Evolutionary conservation across 2,888 invertebrate species (phyloP), one percentile per base, ranked within the genome.

Genomic region (Mythimna pallens): DNA sequence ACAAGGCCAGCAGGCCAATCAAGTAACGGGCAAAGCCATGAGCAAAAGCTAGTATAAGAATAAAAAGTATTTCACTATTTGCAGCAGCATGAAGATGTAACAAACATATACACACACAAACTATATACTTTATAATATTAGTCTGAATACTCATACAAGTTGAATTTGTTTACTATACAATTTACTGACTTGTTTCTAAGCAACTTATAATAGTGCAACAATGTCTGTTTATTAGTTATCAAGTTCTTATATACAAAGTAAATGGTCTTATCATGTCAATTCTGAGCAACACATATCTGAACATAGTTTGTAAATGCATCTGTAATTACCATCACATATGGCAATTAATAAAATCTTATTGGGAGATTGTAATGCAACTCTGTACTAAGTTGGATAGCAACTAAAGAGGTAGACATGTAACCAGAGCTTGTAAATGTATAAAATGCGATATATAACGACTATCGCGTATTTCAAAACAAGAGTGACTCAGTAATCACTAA

Each of bases 401-500:
- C 55, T 76, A 20, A 17, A 25, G 52, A 62, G 20, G 20, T 34
- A 34, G 6, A 64, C 61, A 68, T 20, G 34, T 50, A 47, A 59
- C n/a, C 36, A 25, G 65, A 63, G 22, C 34, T 64, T 5, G 8
- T 64, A 55, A 8, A 55, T 52, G 52, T 43, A 62, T 69, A 62
- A 68, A 69, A 68, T 64, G 12, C 20, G 22, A 7, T 67, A 43
- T 20, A 73, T 25, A 57, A 30, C 43, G 9, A 54, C 59, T 43
- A 65, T 70, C 59, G 59, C 62, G 71, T 71, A 43, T 75, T 70
- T 73, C 80, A 74, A 76, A 86, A 86, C 86, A 86, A 76, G 58
- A 36, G 67, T 86, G 86, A 86, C 59, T 85, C 83, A 86, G 80
- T 55, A 68, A 59, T 54, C 47, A 77, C 73, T 74, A 83, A 63